Evolutionary conservation across 2,797 vertebrate species (phyloP).

Genomic region (Monodelphis domestica): DNA sequence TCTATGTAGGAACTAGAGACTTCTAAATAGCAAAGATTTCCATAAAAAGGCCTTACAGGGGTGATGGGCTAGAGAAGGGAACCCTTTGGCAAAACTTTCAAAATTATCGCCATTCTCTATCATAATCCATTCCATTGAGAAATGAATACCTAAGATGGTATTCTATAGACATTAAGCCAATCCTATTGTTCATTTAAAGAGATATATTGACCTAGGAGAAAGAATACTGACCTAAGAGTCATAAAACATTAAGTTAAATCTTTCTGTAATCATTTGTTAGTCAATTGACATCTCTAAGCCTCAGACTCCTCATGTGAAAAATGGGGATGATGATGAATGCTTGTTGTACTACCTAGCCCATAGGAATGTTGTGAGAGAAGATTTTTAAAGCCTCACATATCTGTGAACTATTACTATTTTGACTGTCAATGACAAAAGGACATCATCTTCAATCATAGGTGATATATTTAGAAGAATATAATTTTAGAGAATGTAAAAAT

Average conservation of each 20-base stretch:
- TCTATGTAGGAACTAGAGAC: background rate
- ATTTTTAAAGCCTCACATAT: background rate
- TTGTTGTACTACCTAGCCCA: background rate
- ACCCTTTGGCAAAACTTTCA: background rate
- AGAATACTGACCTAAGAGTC: background rate
- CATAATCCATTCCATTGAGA: background rate
- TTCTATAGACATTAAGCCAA: background rate
- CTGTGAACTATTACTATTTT: background rate
- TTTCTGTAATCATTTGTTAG: background rate
- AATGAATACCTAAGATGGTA: background rate
- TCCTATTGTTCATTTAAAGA: background rate
- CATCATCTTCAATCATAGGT: background rate
- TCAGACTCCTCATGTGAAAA: background rate
- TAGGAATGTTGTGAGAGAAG: background rate
- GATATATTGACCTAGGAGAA: background rate
- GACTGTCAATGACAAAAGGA: background rate
- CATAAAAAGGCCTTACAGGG: background rate
- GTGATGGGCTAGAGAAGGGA: background rate
- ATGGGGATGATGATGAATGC: background rate
- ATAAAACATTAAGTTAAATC: background rate
- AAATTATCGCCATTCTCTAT: background rate
- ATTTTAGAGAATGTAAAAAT: too few species aligned
- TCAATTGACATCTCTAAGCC: background rate
- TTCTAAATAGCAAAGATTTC: background rate
- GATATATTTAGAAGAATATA: background rate